Evolutionary conservation across 2,888 invertebrate species (phyloP).

Genomic region (Noctua janthe): DNA sequence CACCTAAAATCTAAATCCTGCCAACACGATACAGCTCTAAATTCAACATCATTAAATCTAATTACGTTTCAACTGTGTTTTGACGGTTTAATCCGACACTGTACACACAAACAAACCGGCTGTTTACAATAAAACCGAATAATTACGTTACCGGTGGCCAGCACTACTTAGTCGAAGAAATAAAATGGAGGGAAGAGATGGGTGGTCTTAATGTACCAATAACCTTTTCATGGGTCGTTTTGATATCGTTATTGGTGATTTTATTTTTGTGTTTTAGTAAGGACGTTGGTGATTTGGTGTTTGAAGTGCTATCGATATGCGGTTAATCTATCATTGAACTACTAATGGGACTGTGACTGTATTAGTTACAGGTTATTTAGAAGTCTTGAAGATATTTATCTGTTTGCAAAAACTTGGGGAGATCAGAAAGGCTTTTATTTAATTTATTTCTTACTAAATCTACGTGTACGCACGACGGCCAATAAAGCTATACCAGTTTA

Average conservation of each 20-base stretch:
- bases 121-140: conserved; percentile 60
- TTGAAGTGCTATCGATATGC: conserved; percentile 17
- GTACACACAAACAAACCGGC: conserved; percentile 49
- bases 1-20: conserved; percentile 46
- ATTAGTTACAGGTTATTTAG: not conserved
- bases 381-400: no score
- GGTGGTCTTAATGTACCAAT: conserved; percentile 60
- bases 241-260: conserved; percentile 43
- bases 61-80: conserved; percentile 61
- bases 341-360: not conserved
- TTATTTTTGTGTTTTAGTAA: conserved; percentile 38
- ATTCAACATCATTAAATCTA: conserved; percentile 65
- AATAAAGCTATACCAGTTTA: no score
- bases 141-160: conserved; percentile 59
- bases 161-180: conserved; percentile 48
- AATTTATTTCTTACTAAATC: no score
- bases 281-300: conserved; percentile 25
- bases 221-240: conserved; percentile 40
- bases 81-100: conserved; percentile 62
- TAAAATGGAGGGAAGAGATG: conserved; percentile 50
- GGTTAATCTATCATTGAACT: not conserved
- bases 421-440: not conserved
- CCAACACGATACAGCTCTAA: conserved; percentile 37
- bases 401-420: not conserved
- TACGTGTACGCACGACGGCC: not conserved